These are phyloP conservation scores for Dendrocincla tyrannina DNA, from an alignment of 2,797 vertebrate species.

Conservation along the genomic window DNA sequence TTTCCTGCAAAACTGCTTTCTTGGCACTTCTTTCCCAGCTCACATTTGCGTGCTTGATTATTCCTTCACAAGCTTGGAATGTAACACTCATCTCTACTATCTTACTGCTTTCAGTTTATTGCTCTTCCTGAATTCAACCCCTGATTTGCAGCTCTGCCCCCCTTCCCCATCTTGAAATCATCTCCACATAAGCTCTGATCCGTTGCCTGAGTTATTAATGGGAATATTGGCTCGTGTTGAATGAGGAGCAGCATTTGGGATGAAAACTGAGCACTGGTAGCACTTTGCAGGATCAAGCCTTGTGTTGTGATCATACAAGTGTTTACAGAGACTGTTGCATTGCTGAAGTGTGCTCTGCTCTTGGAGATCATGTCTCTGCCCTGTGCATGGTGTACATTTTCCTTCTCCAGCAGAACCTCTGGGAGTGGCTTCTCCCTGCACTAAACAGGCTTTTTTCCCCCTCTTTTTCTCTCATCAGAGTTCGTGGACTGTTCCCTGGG, in stretches of 20 bases:
- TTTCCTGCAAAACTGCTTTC: not conserved
- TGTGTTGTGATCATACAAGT: not conserved
- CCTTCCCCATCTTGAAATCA: not conserved
- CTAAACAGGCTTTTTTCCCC: slow-evolving; percentile 17
- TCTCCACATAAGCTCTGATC: not conserved
- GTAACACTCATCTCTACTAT: not conserved
- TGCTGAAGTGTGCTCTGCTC: not conserved
- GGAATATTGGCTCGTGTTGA: not conserved
- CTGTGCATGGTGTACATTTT: not conserved
- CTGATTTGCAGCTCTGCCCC: not conserved
- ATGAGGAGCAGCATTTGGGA: not conserved
- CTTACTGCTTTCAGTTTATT: not conserved
- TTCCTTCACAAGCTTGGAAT: not conserved
- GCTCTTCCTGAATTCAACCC: not conserved
- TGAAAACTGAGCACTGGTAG: not conserved
- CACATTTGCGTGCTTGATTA: not conserved
- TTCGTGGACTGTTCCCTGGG: slow-evolving; percentile 63
- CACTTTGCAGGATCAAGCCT: not conserved
- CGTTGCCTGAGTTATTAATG: not conserved
- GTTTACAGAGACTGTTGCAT: not conserved
- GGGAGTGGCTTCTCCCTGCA: slow-evolving; percentile 12
- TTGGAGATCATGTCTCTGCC: not conserved
- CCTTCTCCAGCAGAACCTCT: not conserved
- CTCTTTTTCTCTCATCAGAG: slow-evolving; percentile 49
- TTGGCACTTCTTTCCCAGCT: not conserved